These are phyloP conservation scores for Myanophis thanlyinensis DNA, from an alignment of 2,113 vertebrate species.

Conservation along the genomic window DNA sequence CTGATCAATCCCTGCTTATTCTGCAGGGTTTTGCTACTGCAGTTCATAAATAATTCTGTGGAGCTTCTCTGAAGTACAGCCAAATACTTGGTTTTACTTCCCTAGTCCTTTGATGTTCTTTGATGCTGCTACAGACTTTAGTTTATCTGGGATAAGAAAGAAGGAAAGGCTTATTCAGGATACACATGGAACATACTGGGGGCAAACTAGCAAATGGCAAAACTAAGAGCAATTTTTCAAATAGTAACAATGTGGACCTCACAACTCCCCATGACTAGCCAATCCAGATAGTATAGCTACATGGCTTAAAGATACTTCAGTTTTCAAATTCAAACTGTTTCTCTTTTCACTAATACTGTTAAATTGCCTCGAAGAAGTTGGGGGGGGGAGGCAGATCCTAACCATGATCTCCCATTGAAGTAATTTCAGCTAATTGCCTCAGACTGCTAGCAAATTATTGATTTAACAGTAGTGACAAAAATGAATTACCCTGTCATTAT, in stretches of 20 bases:
- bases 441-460: background rate
- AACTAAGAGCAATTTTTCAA: background rate
- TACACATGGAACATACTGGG: background rate
- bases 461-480: background rate
- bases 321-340: background rate
- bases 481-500: too few species aligned
- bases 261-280: background rate
- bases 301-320: background rate
- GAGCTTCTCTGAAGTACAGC: background rate
- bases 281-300: background rate
- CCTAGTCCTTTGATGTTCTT: background rate
- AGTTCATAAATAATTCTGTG: background rate
- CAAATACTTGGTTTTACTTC: background rate
- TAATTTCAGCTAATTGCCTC: background rate
- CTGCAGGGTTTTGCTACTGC: background rate
- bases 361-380: background rate
- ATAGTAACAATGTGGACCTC: background rate
- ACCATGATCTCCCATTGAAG: background rate
- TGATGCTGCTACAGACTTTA: background rate
- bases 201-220: background rate
- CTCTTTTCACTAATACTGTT: background rate
- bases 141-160: background rate
- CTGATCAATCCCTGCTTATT: background rate
- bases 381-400: background rate
- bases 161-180: background rate